Evolutionary conservation across 1,140 invertebrate species (phyloP), one percentile per base, ranked within the genome.

Genomic region (Drosophila virilis): DNA sequence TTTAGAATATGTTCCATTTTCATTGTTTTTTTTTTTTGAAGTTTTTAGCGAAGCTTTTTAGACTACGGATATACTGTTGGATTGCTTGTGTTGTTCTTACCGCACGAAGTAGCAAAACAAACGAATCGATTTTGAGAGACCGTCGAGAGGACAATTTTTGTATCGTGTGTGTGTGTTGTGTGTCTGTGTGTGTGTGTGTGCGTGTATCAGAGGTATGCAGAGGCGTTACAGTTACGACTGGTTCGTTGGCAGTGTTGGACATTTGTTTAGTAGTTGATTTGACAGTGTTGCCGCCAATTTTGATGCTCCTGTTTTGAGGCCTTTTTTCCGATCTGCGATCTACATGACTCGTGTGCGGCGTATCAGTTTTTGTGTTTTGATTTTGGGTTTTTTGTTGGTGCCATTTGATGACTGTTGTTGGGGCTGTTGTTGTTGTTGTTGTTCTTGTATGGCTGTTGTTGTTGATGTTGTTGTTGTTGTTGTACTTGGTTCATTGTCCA

Each of bases 321-420:
- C 6, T 43, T 28, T 55, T 57, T 46, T 32, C n/a, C n/a, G n/a
- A n/a, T n/a, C n/a, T n/a, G n/a, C 22, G 52, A 7, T 37, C 84
- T 85, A 90, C 88, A 86, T 91, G 74, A 91, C 88, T 91, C 91
- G 86, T 80, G 90, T 91, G 64, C 90, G 90, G 55, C 90, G 80
- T 89, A 91, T 91, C 37, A 91, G 77, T 89, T 89, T 91, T 85
- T 91, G 90, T 90, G 90, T 91, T 80, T 91, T 91, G 37, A 91
- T 90, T 91, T 91, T 91, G 76, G 82, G 83, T 90, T 80, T 91
- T 65, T 71, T 78, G 65, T 66, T 69, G 54, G 57, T 65, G 67
- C 52, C 67, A 65, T 71, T 75, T 75, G 52, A 15, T 73, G 72
- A 55, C 64, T 74, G 70, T 74, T 77, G 50, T 60, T 65, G 60